Evolutionary conservation across 2,888 invertebrate genomes (phyloP).

Genomic region (Dicranocentrus wangi): DNA sequence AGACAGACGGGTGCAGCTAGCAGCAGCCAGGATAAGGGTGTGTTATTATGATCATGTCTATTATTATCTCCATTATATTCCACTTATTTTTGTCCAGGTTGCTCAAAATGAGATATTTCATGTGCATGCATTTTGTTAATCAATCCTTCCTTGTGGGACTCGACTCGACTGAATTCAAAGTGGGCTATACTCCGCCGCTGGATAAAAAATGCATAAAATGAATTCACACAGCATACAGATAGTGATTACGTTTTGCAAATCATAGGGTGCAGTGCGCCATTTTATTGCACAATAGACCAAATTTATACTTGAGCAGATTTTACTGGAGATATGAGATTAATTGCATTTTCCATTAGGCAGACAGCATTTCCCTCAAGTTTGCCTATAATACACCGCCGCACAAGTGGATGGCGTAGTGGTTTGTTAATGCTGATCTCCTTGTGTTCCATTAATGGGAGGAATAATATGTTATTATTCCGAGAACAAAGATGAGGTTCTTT

Average conservation of each 20-base stretch:
- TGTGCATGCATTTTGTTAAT: constrained; percentile 26
- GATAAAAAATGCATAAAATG: not conserved
- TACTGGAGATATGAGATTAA: too few relatives aligned
- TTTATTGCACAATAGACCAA: too few relatives aligned
- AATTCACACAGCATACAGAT: too few relatives aligned
- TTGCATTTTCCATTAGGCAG: too few relatives aligned
- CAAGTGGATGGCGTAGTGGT: too few relatives aligned
- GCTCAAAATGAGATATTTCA: constrained; percentile 38
- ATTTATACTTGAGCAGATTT: too few relatives aligned
- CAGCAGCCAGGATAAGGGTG: constrained; percentile 33
- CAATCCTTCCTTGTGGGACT: not conserved
- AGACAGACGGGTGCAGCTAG: constrained; percentile 36
- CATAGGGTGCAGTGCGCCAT: not conserved
- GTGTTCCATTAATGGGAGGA: too few relatives aligned
- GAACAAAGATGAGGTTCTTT: too few relatives aligned
- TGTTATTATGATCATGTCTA: constrained; percentile 51
- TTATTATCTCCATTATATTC: constrained; percentile 43
- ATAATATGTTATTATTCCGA: too few relatives aligned
- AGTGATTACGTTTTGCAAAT: not conserved
- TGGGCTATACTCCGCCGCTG: not conserved
- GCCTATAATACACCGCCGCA: too few relatives aligned
- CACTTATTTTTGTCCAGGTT: constrained; percentile 39
- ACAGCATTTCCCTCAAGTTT: too few relatives aligned
- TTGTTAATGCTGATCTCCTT: too few relatives aligned
- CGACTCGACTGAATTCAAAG: not conserved